A percentile compares a stretch with the other conserved stretches of the same genome.
phyloP scores from a whole-genome alignment of 1,140 invertebrate genomes.

The Temnothorax longispinosus region DNA sequence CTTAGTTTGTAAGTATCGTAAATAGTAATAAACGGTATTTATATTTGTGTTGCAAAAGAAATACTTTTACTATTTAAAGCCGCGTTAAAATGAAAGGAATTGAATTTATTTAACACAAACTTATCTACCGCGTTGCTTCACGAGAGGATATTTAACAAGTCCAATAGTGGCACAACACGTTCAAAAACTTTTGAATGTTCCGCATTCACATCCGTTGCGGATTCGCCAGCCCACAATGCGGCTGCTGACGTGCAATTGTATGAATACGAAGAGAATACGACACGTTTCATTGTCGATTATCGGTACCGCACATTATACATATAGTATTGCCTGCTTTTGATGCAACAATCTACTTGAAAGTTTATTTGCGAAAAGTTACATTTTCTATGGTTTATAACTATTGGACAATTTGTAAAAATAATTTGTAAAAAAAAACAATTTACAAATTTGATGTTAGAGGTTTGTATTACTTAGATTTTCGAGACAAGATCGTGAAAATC shows the following conservation, averaged over 20 bases:
- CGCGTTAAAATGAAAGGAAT: not conserved
- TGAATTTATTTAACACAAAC: constrained; percentile 61
- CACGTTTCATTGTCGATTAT: constrained; percentile 14
- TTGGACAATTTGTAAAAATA: not conserved
- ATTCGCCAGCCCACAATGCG: not conserved
- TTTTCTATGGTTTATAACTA: not conserved
- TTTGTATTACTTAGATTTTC: not conserved
- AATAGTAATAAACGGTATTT: constrained; percentile 12
- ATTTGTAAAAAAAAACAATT: not conserved
- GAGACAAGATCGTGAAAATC: not conserved
- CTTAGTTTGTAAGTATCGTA: not conserved
- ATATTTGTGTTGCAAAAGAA: constrained; percentile 43
- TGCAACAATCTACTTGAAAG: not conserved
- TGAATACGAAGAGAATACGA: not conserved
- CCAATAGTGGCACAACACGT: constrained; percentile 21
- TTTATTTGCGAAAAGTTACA: not conserved
- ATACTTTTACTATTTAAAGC: constrained; percentile 29
- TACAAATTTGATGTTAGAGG: not conserved
- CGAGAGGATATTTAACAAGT: constrained; percentile 58
- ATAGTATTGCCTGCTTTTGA: constrained; percentile 1
- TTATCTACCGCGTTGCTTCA: constrained; percentile 44
- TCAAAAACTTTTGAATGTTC: constrained; percentile 38
- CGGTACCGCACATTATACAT: not conserved
- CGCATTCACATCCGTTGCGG: not conserved
- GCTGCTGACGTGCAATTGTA: not conserved